Percentiles rank a stretch among this genome's conserved stretches.
phyloP scores from a whole-genome alignment of 2,797 vertebrate species.

The Fistularia commersonii region DNA sequence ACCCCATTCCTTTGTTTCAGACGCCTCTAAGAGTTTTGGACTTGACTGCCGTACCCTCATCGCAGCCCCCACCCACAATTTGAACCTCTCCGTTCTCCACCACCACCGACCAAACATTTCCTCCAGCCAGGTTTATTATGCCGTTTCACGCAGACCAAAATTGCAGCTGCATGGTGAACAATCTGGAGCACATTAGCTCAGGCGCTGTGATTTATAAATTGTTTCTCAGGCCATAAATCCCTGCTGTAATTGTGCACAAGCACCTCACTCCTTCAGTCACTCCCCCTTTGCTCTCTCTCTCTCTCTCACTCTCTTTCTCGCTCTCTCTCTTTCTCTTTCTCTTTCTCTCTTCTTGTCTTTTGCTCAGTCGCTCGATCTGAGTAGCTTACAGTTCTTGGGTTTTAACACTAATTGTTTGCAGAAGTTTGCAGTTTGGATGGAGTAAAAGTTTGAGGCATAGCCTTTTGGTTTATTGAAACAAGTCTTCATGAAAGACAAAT shows the following conservation, averaged over 20 bases:
- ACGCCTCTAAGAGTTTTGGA: slow-evolving; percentile 59
- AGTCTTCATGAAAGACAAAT: slow-evolving; percentile 43
- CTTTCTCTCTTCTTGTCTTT: slow-evolving; percentile 14
- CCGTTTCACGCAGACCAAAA: slow-evolving; percentile 78
- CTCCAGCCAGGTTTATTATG: slow-evolving; percentile 78
- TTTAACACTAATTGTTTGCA: slow-evolving; percentile 82
- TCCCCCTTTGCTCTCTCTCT: slow-evolving; percentile 27
- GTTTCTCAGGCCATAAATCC: slow-evolving; percentile 91
- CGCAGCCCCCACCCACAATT: slow-evolving; percentile 62
- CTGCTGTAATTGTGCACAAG: slow-evolving; percentile 87
- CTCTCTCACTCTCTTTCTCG: slow-evolving; percentile 25
- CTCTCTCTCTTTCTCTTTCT: slow-evolving; percentile 9
- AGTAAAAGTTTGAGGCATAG: slow-evolving; percentile 44
- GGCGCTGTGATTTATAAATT: slow-evolving; percentile 87
- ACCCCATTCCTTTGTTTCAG: slow-evolving; percentile 57
- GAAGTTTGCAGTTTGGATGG: slow-evolving; percentile 70
- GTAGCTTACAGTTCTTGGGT: slow-evolving; percentile 69
- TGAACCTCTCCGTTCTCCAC: slow-evolving; percentile 54
- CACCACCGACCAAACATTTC: slow-evolving; percentile 70
- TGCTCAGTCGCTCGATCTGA: slow-evolving; percentile 26
- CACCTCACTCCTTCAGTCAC: slow-evolving; percentile 59
- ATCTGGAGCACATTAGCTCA: slow-evolving; percentile 82
- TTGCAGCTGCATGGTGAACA: slow-evolving; percentile 78
- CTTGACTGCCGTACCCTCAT: slow-evolving; percentile 35
- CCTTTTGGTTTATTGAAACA: slow-evolving; percentile 40